Evolutionary conservation across 2,113 vertebrate species (phyloP).

Genomic region (Agelaius phoeniceus): DNA sequence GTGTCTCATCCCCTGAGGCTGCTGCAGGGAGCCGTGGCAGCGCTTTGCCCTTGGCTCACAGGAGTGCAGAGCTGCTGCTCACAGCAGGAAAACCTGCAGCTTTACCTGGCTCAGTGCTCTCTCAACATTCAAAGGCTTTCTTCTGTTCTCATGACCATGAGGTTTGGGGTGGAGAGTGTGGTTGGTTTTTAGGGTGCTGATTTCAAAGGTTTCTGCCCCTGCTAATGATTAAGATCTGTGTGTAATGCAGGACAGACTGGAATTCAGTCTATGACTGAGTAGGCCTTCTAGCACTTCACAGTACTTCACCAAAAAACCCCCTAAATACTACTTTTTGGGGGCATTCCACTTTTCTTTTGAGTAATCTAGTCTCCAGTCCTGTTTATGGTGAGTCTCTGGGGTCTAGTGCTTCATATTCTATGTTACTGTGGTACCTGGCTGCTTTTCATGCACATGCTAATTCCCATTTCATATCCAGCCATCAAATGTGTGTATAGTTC

Average conservation of each 20-base stretch:
- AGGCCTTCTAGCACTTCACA: background rate
- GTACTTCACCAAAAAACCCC: background rate
- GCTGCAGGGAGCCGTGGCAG: background rate
- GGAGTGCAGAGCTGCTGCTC: background rate
- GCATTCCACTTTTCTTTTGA: background rate
- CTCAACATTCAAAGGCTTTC: background rate
- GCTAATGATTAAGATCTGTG: background rate
- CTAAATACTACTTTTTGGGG: background rate
- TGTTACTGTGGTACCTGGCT: background rate
- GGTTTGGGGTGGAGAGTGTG: rapidly evolving
- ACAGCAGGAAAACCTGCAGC: background rate
- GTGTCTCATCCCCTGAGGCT: background rate
- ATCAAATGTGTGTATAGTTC: background rate
- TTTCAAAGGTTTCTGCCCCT: background rate
- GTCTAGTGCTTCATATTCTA: background rate
- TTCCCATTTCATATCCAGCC: background rate
- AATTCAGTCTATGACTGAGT: background rate
- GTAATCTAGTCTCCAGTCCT: background rate
- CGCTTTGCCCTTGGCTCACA: rapidly evolving
- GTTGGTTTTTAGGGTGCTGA: background rate
- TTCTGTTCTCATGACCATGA: rapidly evolving
- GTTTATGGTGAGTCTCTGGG: background rate
- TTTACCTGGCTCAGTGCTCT: background rate
- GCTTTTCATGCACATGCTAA: background rate
- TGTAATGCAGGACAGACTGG: rapidly evolving